These are phyloP conservation scores for Meriones unguiculatus DNA, from an alignment of 2,113 vertebrate species.

Conservation along the genomic window DNA sequence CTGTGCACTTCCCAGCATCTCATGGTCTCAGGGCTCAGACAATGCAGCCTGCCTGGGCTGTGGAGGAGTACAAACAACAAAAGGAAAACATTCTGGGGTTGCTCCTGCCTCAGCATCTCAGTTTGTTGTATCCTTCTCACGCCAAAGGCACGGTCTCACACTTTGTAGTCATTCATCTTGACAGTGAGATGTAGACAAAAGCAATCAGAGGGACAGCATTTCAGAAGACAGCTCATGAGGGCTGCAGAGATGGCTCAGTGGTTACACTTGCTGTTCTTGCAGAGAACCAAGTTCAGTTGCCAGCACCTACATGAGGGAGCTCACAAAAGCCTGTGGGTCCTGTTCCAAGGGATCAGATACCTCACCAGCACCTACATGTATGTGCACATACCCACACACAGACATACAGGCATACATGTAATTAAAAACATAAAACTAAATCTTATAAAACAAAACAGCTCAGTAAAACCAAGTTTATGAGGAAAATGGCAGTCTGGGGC, in stretches of 20 bases:
- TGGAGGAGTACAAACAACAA: background rate
- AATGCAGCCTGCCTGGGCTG: background rate
- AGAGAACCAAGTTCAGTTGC: background rate
- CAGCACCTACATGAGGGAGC: background rate
- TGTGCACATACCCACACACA: background rate
- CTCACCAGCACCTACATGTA: background rate
- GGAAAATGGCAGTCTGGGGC: background rate
- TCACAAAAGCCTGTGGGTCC: background rate
- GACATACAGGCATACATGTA: too few species aligned
- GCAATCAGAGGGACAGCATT: background rate
- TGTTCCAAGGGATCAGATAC: background rate
- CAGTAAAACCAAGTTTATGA: background rate
- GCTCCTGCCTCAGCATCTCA: background rate
- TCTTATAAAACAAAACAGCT: background rate
- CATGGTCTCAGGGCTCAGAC: background rate
- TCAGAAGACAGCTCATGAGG: background rate
- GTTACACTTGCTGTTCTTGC: background rate
- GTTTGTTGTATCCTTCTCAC: background rate
- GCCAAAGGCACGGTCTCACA: background rate
- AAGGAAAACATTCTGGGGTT: fast-evolving
- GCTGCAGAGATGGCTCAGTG: background rate
- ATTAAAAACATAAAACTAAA: background rate
- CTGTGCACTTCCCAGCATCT: fast-evolving
- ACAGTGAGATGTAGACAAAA: background rate
- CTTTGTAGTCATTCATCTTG: background rate